Base-by-base conservation (phyloP, 2,888 invertebrate species). In the Trissonchulus latispiculum region DNA sequence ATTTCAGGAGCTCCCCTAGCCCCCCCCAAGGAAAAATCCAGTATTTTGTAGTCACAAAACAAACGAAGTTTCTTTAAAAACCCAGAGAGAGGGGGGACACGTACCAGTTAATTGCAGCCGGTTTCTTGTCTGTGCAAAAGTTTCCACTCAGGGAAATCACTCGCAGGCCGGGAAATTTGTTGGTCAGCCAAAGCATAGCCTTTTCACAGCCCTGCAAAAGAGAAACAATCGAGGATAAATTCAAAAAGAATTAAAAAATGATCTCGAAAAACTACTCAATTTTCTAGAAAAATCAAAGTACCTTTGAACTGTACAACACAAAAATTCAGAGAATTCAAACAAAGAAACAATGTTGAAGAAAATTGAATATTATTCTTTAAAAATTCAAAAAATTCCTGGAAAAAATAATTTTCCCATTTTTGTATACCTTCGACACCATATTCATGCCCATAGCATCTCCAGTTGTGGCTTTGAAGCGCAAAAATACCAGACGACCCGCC, bases 361-460 rank as follows among this genome's bases (percentile, higher is more conserved):
- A n/a, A n/a, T n/a, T n/a, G 23, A 8, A 31, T 29, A 15, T 74
- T 74, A 32, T 66, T 36, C 32, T 74, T 66, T n/a, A 74, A 74
- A 36, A 69, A 69, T 33, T 36, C 8, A 8, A 8, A 8, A n/a
- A 32, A 69, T n/a, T 15, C n/a, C 59, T 15, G 59, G n/a, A 59
- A 15, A 15, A n/a, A 59, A 15, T 59, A n/a, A 59, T n/a, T n/a
- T n/a, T n/a, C n/a, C n/a, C n/a, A n/a, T n/a, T n/a, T n/a, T n/a
- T n/a, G n/a, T n/a, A n/a, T 78, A 86, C 87, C 85, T 97, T 97
- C 0, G 95, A 95, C 0, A 97, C 88, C 97, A 97, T 99, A 83
- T 97, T 99, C 99, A 99, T 99, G 67, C 99, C 99, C 99, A 99
- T 99, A 1, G 99, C 99, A 83, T 99, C 99, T 0, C 99, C 99